Evolutionary conservation across 92 coral and sea anemone genomes (phyloP), one percentile per base, ranked within the genome.

Genomic region (Siderastrea siderea): DNA sequence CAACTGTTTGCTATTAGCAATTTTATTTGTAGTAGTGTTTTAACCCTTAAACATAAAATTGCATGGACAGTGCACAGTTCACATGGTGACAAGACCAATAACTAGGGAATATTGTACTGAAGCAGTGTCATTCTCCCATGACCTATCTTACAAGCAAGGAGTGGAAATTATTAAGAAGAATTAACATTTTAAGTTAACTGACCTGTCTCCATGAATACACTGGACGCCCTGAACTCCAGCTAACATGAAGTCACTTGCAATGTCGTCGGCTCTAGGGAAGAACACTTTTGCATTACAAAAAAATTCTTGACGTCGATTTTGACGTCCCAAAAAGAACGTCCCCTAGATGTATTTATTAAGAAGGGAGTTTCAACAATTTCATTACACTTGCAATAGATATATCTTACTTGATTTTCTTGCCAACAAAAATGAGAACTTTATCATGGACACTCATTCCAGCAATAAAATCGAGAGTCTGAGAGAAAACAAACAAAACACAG

Each of bases 191-290:
- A n/a, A 14, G 52, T 62, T 46, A 58, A 46, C 88, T 79, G 75
- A 97, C 99, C 99, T 97, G 91, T 95, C 98, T 4, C 99, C 99
- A 81, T 97, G 99, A 71, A 97, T 97, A 80, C 98, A 97, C 86
- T 97, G 99, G 1, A 97, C 99, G 69, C 92, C 93, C 16, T 87
- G 68, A 7, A 97, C 72, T 60, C 94, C 96, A 17, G 75, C 71
- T 61, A 97, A 67, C 99, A 95, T 95, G 86, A 97, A 95, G 83
- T 97, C 99, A 84, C 99, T 97, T 2, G 99, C 98, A 38, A 97
- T 86, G 80, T 97, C 99, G 79, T 97, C 99, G 7, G 99, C 99
- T 83, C 99, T 96, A 84, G 2, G 54, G 75, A 61, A 38, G 44
- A 54, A 84, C 68, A 17, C 52, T 62, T 15, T 8, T 5, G 49